Base-by-base conservation (phyloP, 2,888 invertebrate species). In the Drosophila multiciliata region DNA sequence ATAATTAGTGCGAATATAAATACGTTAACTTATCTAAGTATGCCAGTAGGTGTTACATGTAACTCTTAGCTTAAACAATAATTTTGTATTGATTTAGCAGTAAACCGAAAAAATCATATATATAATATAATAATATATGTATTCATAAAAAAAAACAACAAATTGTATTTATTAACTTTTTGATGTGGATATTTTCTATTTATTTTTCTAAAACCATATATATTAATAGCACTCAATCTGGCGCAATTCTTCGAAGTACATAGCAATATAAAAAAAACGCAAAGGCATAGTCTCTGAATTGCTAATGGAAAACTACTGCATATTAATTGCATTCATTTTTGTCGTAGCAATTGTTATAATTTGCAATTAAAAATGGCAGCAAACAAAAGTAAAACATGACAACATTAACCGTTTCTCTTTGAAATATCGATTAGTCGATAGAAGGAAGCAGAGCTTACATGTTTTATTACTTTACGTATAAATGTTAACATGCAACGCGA, bases 71-170 rank as follows among this genome's bases (percentile, higher is more conserved):
- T 59, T 76, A 79, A 79, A 78, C 29, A 65, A 53, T 17, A 66
- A 66, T 82, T 85, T 85, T 85, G 79, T 85, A 85, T 76, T 78
- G 84, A 81, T 81, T 83, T 89, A 89, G 78, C 66, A 62, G 66
- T 80, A 73, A 83, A 66, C 32, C 57, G 68, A 73, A 70, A 64
- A 54, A 58, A 75, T 67, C 48, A 66, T 54, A 67, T 49, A 83
- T 60, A 59, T 73, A 72, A 53, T 20, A 68, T 63, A 59, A 59
- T 52, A 64, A 80, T 74, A 66, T 66, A 76, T 60, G 58, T 73
- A 78, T 68, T 66, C 64, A 66, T 76, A 72, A 54, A 75, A 63
- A 11, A 68, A 64, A 45, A 45, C 35, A 42, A 53, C 26, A 35
- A 60, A 23, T n/a, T 40, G 20, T 11, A 9, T 9, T 36, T 26